Conservation (phyloP, 2,797 vertebrate species). For the Pelodytes ibericus region DNA sequence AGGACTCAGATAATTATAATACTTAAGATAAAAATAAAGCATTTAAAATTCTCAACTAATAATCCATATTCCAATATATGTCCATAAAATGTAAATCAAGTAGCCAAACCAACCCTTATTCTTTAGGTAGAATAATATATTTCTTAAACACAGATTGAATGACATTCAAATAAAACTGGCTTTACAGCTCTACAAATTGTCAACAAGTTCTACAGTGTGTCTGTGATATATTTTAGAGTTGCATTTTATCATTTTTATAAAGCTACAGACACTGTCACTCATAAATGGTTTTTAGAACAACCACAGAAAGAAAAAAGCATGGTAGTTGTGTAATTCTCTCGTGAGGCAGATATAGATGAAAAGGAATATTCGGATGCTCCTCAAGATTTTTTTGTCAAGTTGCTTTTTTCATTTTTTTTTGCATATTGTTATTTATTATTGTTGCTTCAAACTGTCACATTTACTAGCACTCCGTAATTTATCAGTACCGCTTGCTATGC, state of each 20-base stretch:
- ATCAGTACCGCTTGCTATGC: conserved; percentile 49
- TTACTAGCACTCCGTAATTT: conserved; percentile 44
- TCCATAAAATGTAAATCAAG: too few species aligned
- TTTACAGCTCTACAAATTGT: not conserved
- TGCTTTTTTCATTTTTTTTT: conserved; percentile 47
- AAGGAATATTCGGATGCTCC: conserved; percentile 26
- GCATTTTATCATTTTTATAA: conserved; percentile 25
- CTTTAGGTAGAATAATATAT: too few species aligned
- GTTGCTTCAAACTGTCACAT: conserved; percentile 47
- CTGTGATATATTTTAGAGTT: conserved; percentile 11
- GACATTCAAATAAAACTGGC: too few species aligned
- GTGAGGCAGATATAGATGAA: conserved; percentile 38
- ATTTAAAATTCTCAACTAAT: too few species aligned
- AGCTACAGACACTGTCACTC: conserved; percentile 25
- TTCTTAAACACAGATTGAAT: too few species aligned
- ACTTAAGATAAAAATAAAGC: not conserved
- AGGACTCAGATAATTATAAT: too few species aligned
- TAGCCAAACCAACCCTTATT: too few species aligned
- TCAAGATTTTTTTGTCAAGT: conserved; percentile 35
- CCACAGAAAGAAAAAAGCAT: conserved; percentile 24
- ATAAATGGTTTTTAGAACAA: conserved; percentile 17
- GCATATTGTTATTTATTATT: conserved; percentile 51
- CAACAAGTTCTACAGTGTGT: conserved; percentile 11
- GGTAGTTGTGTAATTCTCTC: conserved; percentile 20
- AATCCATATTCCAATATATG: too few species aligned